These are phyloP conservation scores for Mohoua ochrocephala DNA, from an alignment of 2,113 vertebrate species.

Conservation along the genomic window DNA sequence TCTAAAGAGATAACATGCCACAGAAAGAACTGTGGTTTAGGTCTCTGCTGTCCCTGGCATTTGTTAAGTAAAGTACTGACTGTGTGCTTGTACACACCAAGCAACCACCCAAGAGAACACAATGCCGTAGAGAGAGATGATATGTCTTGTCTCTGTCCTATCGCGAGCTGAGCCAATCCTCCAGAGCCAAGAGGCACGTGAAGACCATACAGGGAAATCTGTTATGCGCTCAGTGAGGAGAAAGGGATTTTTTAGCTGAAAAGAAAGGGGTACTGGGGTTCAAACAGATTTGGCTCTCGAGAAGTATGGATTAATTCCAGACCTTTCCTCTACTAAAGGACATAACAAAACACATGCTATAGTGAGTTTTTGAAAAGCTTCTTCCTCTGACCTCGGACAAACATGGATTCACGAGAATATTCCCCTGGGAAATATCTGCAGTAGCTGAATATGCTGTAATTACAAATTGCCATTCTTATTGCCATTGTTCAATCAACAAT, in stretches of 20 bases:
- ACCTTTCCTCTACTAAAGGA: not conserved
- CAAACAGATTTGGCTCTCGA: not conserved
- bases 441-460: not conserved
- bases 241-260: conserved; percentile 42
- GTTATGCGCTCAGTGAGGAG: not conserved
- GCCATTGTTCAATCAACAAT: not conserved
- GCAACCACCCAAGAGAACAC: not conserved
- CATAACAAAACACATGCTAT: not conserved
- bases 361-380: not conserved
- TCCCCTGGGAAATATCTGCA: not conserved
- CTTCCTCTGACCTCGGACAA: conserved; percentile 12
- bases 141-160: not conserved
- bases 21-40: not conserved
- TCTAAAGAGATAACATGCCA: not conserved
- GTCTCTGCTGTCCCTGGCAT: not conserved
- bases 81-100: not conserved
- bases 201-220: not conserved
- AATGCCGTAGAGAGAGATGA: not conserved
- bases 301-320: not conserved
- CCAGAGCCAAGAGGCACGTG: not conserved
- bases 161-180: not conserved
- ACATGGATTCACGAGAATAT: not conserved
- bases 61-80: not conserved
- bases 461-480: not conserved
- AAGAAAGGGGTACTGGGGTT: not conserved